phyloP scores from a whole-genome alignment of 2,797 vertebrate genomes.

The Gorsachius magnificus region DNA sequence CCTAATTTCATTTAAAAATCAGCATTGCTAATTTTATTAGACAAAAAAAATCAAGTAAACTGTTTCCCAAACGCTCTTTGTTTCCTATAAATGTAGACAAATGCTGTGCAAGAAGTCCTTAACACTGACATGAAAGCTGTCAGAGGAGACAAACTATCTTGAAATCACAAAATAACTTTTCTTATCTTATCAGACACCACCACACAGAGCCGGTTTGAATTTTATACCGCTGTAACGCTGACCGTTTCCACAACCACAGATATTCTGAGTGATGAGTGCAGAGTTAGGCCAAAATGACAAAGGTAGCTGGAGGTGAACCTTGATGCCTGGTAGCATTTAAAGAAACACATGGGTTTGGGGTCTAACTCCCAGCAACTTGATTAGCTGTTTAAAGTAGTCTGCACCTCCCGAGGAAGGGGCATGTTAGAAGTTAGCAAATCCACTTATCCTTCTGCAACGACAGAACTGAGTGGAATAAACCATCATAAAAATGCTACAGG shows the following conservation, averaged over 20 bases:
- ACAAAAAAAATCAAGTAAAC: not conserved
- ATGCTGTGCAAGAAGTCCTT: not conserved
- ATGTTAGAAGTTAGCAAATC: not conserved
- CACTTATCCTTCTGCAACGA: not conserved
- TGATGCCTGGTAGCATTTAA: not conserved
- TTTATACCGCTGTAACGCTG: not conserved
- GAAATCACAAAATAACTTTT: constrained; percentile 45
- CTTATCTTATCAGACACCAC: constrained; percentile 49
- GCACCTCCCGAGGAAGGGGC: not conserved
- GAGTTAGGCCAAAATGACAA: not conserved
- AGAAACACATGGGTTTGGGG: not conserved
- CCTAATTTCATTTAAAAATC: not conserved
- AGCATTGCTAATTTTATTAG: not conserved
- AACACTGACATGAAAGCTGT: constrained; percentile 15
- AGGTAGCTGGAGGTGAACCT: not conserved
- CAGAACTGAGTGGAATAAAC: not conserved
- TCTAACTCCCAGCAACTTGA: not conserved
- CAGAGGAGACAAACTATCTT: constrained; percentile 16
- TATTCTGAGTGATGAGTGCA: not conserved
- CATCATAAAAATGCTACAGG: not conserved
- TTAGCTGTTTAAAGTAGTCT: not conserved
- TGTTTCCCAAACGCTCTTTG: not conserved
- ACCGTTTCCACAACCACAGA: not conserved
- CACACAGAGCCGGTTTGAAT: not conserved
- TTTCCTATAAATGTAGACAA: not conserved